Base-by-base conservation (phyloP, 1,140 invertebrate genomes). In the Asbolus verrucosus region DNA sequence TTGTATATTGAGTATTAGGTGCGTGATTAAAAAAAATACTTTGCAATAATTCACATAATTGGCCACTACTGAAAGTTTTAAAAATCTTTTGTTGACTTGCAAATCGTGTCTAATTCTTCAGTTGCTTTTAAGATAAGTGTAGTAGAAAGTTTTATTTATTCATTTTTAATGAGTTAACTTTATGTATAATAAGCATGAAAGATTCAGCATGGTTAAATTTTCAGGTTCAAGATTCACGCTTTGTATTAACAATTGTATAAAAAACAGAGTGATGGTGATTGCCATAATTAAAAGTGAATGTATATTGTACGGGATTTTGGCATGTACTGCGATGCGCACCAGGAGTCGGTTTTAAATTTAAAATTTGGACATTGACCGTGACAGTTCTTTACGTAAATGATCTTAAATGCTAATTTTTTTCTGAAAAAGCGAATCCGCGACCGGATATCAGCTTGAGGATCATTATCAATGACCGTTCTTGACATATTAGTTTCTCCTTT, bases 381-480 rank as follows among this genome's bases (percentile, higher is more conserved):
- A 54, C 46, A 14, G 4, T 16, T n/a, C n/a, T n/a, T n/a, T n/a
- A n/a, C n/a, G n/a, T n/a, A 36, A 6, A 4, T 43, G 15, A 18
- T 11, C 2, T 43, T 6, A 43, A 46, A 16, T 9, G n/a, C 24
- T 27, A 27, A 54, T 54, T 54, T 11, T 27, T 54, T 50, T 50
- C 24, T 43, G 15, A 43, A 9, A 8, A 8, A 27, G 24, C n/a
- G n/a, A n/a, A n/a, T n/a, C n/a, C n/a, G n/a, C n/a, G n/a, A n/a
- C n/a, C n/a, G n/a, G n/a, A n/a, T n/a, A n/a, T n/a, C n/a, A 30
- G n/a, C 21, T 46, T 9, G n/a, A 13, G 21, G 5, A 43, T 43
- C 39, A 43, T 16, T 16, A 63, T 63, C 61, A 41, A 21, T 19
- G 39, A 63, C 31, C 61, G 61, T 63, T 63, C 61, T 63, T 63